Conservation (phyloP, 2,888 invertebrate genomes). For the Lypha dubia region DNA sequence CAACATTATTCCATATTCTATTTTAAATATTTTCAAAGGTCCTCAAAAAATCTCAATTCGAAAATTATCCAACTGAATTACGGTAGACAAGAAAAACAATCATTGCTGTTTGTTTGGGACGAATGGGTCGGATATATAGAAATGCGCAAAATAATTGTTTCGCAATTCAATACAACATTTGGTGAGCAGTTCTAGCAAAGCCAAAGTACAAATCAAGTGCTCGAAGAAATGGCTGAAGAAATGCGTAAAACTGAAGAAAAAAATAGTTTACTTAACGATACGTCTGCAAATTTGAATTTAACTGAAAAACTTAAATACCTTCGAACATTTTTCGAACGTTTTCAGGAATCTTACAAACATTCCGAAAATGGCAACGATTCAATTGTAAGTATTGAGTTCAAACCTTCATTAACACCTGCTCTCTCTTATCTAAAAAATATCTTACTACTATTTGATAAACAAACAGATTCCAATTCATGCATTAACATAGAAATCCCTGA, state of each 20-base stretch:
- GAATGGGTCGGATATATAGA: conserved; percentile 89
- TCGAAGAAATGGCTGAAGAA: conserved; percentile 76
- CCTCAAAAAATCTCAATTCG: conserved; percentile 85
- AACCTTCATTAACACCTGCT: conserved; percentile 79
- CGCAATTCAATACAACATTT: conserved; percentile 86
- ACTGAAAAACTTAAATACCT: conserved; percentile 74
- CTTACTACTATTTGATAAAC: conserved; percentile 71
- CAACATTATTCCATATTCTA: neutral
- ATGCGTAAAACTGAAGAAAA: conserved; percentile 73
- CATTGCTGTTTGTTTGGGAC: conserved; percentile 86
- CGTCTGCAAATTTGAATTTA: neutral
- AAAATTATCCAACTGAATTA: conserved; percentile 78
- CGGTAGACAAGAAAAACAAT: conserved; percentile 78
- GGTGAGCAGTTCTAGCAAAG: conserved; percentile 80
- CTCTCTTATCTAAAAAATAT: conserved; percentile 78
- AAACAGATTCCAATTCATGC: conserved; percentile 37
- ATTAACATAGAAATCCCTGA: conserved; percentile 75
- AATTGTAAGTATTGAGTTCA: conserved; percentile 73
- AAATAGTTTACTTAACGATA: conserved; percentile 55
- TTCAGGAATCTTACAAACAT: conserved; percentile 71
- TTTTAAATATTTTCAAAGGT: conserved; percentile 75
- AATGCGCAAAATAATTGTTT: conserved; percentile 86
- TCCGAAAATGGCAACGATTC: conserved; percentile 16
- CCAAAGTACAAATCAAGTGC: conserved; percentile 74
- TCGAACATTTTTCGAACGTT: conserved; percentile 76